Conservation (phyloP, 1,140 invertebrate genomes). For the Aphelenchoides fujianensis region DNA sequence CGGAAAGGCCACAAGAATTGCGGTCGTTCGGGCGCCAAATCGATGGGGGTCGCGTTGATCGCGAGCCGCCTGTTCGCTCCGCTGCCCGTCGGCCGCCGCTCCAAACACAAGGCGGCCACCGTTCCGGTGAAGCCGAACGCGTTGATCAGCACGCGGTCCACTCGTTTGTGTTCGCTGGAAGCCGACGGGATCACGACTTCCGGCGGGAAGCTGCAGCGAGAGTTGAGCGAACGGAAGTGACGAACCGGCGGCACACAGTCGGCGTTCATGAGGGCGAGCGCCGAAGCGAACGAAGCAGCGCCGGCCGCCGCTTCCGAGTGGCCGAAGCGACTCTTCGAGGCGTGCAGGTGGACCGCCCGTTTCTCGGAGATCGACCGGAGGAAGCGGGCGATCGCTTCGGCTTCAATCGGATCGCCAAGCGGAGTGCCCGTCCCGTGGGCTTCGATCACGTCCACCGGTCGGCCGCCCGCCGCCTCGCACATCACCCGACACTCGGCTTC, state of each 20-base stretch:
- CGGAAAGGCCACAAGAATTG: constrained; percentile 32
- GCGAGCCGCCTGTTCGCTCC: too few species aligned
- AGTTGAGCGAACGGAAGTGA: constrained; percentile 44
- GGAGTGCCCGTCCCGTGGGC: constrained; percentile 88
- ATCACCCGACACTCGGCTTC: constrained; percentile 78
- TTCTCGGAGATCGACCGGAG: not conserved
- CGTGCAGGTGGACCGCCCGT: constrained; percentile 10
- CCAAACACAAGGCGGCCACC: constrained; percentile 36
- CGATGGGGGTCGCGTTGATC: too few species aligned
- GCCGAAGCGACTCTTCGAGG: constrained; percentile 37
- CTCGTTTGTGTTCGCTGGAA: constrained; percentile 39
- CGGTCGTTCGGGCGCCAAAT: too few species aligned
- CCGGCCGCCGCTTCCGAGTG: constrained; percentile 52
- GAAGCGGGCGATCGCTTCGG: constrained; percentile 73
- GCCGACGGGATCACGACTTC: constrained; percentile 14
- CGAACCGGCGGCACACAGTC: constrained; percentile 32
- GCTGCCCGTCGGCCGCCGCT: too few species aligned
- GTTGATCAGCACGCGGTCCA: constrained; percentile 39
- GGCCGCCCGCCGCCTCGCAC: constrained; percentile 74
- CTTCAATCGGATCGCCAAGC: constrained; percentile 86
- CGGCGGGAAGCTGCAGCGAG: not conserved
- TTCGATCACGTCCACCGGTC: constrained; percentile 79
- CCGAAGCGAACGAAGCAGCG: constrained; percentile 26
- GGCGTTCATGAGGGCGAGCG: constrained; percentile 28
- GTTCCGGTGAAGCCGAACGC: constrained; percentile 56